Conservation (phyloP, 1,140 invertebrate genomes). For the Kradibia gibbosae region DNA sequence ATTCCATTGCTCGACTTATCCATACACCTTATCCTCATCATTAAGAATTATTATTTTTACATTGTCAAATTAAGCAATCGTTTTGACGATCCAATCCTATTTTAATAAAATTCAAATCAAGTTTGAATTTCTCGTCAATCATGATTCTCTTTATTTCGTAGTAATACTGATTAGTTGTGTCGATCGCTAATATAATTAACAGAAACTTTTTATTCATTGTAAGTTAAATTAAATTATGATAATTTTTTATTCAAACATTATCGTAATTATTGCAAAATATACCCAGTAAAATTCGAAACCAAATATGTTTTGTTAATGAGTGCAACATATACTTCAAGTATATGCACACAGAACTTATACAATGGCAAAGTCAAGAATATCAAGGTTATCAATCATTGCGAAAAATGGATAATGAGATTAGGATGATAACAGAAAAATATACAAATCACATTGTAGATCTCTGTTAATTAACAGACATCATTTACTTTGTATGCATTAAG, state of each 20-base stretch:
- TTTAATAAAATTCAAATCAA: too few species aligned
- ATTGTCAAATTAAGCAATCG: too few species aligned
- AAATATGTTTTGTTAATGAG: too few species aligned
- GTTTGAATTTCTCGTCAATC: too few species aligned
- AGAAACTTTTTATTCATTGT: too few species aligned
- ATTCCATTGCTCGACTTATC: too few species aligned
- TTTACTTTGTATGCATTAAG: background rate
- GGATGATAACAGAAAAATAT: background rate
- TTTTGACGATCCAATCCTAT: too few species aligned
- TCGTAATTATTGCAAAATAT: conserved; percentile 18
- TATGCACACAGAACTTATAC: background rate
- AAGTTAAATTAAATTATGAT: conserved; percentile 12
- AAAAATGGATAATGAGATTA: too few species aligned
- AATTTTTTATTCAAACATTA: background rate
- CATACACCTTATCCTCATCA: too few species aligned
- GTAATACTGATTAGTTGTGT: background rate
- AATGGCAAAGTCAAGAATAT: background rate
- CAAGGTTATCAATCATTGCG: background rate
- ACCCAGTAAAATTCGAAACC: background rate
- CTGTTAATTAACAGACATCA: background rate
- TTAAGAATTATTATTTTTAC: too few species aligned
- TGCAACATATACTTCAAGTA: background rate
- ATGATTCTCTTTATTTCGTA: too few species aligned
- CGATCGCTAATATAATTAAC: too few species aligned
- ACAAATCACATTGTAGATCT: background rate